Evolutionary conservation across 2,113 vertebrate species (phyloP), one percentile per base, ranked within the genome.

Genomic region (Athene noctua): DNA sequence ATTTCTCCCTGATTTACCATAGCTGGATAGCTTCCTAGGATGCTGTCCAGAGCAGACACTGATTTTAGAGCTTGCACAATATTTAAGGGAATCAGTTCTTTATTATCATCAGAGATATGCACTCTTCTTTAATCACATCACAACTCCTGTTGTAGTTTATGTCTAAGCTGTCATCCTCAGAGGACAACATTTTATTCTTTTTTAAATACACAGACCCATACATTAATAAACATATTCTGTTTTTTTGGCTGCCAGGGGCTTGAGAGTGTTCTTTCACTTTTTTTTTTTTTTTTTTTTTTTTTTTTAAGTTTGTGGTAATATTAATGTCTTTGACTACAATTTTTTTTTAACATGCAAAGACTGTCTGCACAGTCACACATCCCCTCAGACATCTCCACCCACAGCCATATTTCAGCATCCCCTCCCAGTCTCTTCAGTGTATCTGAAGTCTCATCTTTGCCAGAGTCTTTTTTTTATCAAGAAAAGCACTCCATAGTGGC

Each of bases 1-100:
- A 66, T 57, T 91, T 86, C 54, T 85, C 58, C 58, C 58, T 94
- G 46, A 89, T 94, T 89, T 94, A 88, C 40, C 3, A 2, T 46
- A 90, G 55, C 54, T 95, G 94, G 70, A 95, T 70, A 58, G 13
- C 38, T 89, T 97, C 70, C 62, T 87, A 87, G 74, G 54, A 87
- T 58, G 42, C 58, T 77, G 66, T 95, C 83, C 86, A 94, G 85
- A 63, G 36, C 15, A 92, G 80, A 55, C n/a, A 77, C 25, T 62
- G 74, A 85, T 88, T 91, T 65, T 80, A 86, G 89, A 70, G 49
- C 40, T 94, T 97, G 38, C 55, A 58, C 32, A 91, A 73, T 80
- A 38, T 91, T 95, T 85, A 85, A 92, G 25, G 32, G 58, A 91
- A 92, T 58, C 62, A 92, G 42, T 82, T 89, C 61, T 92, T 89